phyloP scores from a whole-genome alignment of 2,797 vertebrate genomes.

The Mycteria americana region DNA sequence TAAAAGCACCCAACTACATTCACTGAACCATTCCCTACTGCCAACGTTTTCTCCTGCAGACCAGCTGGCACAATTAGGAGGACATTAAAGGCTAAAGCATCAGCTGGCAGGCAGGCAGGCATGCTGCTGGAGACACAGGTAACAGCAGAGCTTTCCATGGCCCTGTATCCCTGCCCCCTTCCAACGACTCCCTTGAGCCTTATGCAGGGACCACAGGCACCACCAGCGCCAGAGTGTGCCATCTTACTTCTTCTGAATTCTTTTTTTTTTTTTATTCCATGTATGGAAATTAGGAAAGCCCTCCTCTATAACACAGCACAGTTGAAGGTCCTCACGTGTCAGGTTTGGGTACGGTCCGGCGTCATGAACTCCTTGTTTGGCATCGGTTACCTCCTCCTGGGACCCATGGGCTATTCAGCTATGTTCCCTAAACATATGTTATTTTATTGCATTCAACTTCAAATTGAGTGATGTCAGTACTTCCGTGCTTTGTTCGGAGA shows the following conservation, averaged over 20 bases:
- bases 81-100: neutral
- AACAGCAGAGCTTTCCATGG: neutral
- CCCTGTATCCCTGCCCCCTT: neutral
- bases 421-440: neutral
- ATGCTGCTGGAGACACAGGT: neutral
- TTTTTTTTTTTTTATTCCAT: neutral
- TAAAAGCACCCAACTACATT: neutral
- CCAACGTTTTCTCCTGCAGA: neutral
- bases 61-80: neutral
- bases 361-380: neutral
- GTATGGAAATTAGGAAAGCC: accelerated
- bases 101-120: neutral
- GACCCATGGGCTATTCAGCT: neutral
- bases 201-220: neutral
- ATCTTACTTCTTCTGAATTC: accelerated
- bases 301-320: neutral
- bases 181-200: neutral
- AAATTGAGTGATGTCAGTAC: neutral
- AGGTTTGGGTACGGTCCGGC: accelerated
- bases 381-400: neutral
- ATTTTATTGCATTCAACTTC: neutral
- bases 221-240: neutral
- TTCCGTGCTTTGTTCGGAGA: conserved; percentile 38
- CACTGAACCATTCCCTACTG: neutral
- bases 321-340: accelerated